These are phyloP conservation scores for Camelus dromedarius DNA, from an alignment of 2,113 vertebrate species.

Conservation along the genomic window DNA sequence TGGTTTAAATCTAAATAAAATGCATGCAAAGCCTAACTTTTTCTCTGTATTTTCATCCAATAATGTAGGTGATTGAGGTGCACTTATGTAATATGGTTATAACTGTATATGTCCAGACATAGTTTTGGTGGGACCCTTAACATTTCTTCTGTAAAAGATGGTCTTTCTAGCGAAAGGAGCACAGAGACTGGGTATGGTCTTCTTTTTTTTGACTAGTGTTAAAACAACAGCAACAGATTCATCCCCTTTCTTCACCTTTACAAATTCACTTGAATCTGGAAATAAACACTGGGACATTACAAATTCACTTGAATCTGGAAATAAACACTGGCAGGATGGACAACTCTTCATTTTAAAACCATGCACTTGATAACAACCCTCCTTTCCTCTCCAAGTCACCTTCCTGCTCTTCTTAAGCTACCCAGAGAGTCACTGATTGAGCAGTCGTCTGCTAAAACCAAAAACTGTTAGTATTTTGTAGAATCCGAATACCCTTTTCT, in stretches of 20 bases:
- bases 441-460: neutral
- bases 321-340: neutral
- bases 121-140: neutral
- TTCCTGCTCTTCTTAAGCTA: too few relatives aligned
- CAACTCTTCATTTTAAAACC: neutral
- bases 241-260: neutral
- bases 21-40: neutral
- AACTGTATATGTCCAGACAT: neutral
- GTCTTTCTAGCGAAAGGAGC: neutral
- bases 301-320: neutral
- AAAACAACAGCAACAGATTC: neutral
- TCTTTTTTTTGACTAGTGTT: neutral
- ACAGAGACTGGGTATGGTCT: neutral
- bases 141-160: neutral
- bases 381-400: rapidly evolving
- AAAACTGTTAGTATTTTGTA: neutral
- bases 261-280: neutral
- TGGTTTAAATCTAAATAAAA: constrained; percentile 36
- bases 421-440: neutral
- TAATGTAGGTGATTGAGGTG: neutral
- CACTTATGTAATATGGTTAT: neutral
- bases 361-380: rapidly evolving
- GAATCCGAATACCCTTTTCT: neutral
- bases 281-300: neutral
- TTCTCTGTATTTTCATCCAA: neutral